Percentiles rank a stretch among this genome's conserved stretches.
Evolutionary conservation across 2,113 vertebrate species (phyloP).

Genomic region (Seriola quinqueradiata): DNA sequence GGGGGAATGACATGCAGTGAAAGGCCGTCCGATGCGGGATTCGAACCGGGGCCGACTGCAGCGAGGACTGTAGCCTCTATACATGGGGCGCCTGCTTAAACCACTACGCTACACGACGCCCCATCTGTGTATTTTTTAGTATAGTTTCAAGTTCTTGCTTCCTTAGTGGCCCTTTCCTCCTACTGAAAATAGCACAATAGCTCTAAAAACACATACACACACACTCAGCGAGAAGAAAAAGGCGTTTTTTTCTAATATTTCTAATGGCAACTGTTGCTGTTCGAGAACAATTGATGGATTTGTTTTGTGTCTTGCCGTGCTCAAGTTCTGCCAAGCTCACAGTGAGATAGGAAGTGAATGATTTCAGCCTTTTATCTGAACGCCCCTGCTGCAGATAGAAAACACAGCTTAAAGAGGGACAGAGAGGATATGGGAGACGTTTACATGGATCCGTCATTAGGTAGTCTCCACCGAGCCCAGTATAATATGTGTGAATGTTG

Average conservation of each 20-base stretch:
- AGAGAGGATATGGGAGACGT: conserved; percentile 18
- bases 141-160: not conserved
- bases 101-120: too few relatives aligned
- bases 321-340: conserved; percentile 49
- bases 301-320: conserved; percentile 48
- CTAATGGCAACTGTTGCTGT: conserved; percentile 16
- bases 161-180: conserved; percentile 3
- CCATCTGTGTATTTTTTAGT: not conserved
- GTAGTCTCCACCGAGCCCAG: not conserved
- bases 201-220: not conserved
- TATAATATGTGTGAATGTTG: not conserved
- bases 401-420: conserved; percentile 40
- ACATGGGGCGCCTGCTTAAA: too few relatives aligned
- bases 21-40: too few relatives aligned
- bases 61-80: too few relatives aligned
- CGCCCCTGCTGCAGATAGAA: conserved; percentile 28
- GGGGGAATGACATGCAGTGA: too few relatives aligned
- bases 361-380: conserved; percentile 61
- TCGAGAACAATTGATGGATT: conserved; percentile 50
- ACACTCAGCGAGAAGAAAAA: conserved; percentile 1
- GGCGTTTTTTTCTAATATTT: not conserved
- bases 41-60: too few relatives aligned
- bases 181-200: not conserved
- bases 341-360: conserved; percentile 53
- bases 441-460: conserved; percentile 48